These are phyloP conservation scores for Valencia hispanica DNA, from an alignment of 2,797 vertebrate species.

Conservation along the genomic window DNA sequence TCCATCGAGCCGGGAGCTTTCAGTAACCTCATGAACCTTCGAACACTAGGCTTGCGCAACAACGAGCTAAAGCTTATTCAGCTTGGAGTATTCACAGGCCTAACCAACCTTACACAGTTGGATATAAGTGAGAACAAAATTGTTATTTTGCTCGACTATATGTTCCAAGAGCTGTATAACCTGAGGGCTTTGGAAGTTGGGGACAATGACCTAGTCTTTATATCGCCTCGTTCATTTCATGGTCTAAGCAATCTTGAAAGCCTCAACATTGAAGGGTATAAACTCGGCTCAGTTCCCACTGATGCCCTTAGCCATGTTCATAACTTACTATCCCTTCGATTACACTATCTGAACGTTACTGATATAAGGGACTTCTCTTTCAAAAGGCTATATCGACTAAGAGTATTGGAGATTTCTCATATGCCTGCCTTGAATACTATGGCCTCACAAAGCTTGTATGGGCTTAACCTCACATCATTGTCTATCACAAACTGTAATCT, in stretches of 20 bases:
- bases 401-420: slow-evolving; percentile 92
- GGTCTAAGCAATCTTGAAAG: slow-evolving; percentile 97
- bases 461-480: slow-evolving; percentile 94
- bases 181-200: slow-evolving; percentile 97
- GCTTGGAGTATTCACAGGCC: slow-evolving; percentile 94
- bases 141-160: slow-evolving; percentile 97
- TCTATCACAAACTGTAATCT: slow-evolving; percentile 96
- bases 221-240: slow-evolving; percentile 94
- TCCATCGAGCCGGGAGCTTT: slow-evolving; percentile 96
- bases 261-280: slow-evolving; percentile 94
- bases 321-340: slow-evolving; percentile 88
- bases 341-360: slow-evolving; percentile 93
- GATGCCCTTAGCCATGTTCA: slow-evolving; percentile 97
- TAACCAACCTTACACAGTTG: slow-evolving; percentile 96
- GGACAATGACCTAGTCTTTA: slow-evolving; percentile 97
- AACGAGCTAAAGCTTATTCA: slow-evolving; percentile 98
- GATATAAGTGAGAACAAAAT: slow-evolving; percentile 99
- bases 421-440: slow-evolving; percentile 94
- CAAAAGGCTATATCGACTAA: slow-evolving; percentile 92
- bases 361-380: slow-evolving; percentile 96
- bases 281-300: slow-evolving; percentile 93
- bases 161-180: slow-evolving; percentile 99
- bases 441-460: slow-evolving; percentile 94
- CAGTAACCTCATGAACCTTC: slow-evolving; percentile 93
- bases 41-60: slow-evolving; percentile 93